Conservation (phyloP, 2,888 invertebrate species). For the Hirtodrosophila alboralis region DNA sequence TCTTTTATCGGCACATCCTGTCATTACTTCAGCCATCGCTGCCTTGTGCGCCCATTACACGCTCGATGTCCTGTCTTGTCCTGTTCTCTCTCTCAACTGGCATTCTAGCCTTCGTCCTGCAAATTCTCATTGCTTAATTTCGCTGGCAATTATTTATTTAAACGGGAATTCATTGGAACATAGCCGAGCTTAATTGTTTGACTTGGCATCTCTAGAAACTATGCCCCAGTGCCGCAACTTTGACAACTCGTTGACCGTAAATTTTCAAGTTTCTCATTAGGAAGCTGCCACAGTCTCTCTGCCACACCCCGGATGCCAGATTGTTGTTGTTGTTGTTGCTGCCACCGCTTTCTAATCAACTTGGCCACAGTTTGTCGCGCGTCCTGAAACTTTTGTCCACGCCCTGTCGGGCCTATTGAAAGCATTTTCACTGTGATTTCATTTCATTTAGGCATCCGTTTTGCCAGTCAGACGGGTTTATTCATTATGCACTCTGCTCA, state of each 20-base stretch:
- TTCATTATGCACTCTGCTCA: slow-evolving; percentile 76
- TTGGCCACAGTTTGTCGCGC: slow-evolving; percentile 75
- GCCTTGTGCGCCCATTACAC: slow-evolving; percentile 57
- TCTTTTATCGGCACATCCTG: slow-evolving; percentile 68
- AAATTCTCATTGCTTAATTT: slow-evolving; percentile 67
- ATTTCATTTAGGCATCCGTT: slow-evolving; percentile 73
- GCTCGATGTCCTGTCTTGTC: slow-evolving; percentile 30
- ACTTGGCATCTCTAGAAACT: slow-evolving; percentile 73
- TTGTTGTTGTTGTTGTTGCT: slow-evolving; percentile 46
- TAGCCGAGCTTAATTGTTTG: slow-evolving; percentile 71
- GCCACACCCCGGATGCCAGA: slow-evolving; percentile 11
- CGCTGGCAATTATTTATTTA: slow-evolving; percentile 77
- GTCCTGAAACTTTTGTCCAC: slow-evolving; percentile 55
- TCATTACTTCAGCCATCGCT: slow-evolving; percentile 66
- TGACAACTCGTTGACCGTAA: slow-evolving; percentile 78
- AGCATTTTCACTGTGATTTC: slow-evolving; percentile 76
- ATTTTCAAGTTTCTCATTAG: slow-evolving; percentile 78
- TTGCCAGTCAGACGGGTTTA: slow-evolving; percentile 42
- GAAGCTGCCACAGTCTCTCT: slow-evolving; percentile 25
- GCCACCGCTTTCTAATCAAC: slow-evolving; percentile 73
- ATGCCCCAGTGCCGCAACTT: slow-evolving; percentile 64
- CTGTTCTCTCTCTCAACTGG: not conserved
- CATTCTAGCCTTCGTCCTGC: slow-evolving; percentile 2
- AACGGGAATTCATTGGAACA: slow-evolving; percentile 62
- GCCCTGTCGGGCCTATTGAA: slow-evolving; percentile 60